phyloP scores from a whole-genome alignment of 1,140 invertebrate genomes.

The Lepidostoma basale region DNA sequence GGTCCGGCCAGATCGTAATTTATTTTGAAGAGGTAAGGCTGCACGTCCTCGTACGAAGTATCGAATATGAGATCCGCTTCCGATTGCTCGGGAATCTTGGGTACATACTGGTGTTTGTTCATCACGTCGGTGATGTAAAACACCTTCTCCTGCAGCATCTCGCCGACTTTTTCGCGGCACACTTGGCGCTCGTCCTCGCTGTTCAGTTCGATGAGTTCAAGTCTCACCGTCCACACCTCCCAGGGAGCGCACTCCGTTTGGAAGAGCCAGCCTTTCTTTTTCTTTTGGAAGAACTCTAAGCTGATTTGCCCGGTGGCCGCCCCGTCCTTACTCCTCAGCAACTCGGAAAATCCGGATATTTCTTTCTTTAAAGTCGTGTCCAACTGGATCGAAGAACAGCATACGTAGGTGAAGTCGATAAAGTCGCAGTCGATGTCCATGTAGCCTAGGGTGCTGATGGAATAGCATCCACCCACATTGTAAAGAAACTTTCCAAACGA shows the following conservation, averaged over 20 bases:
- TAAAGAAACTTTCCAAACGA: slow-evolving; percentile 95
- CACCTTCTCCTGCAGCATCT: slow-evolving; percentile 90
- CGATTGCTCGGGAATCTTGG: slow-evolving; percentile 91
- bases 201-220: slow-evolving; percentile 84
- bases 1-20: slow-evolving; percentile 78
- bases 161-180: slow-evolving; percentile 87
- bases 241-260: slow-evolving; percentile 89
- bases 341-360: slow-evolving; percentile 85
- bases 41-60: slow-evolving; percentile 88
- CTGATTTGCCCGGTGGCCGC: slow-evolving; percentile 84
- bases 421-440: slow-evolving; percentile 97
- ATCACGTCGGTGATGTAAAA: slow-evolving; percentile 93
- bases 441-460: slow-evolving; percentile 92
- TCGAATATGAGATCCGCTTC: slow-evolving; percentile 95
- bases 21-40: slow-evolving; percentile 93
- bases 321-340: slow-evolving; percentile 76
- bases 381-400: slow-evolving; percentile 83
- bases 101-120: slow-evolving; percentile 93
- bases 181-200: slow-evolving; percentile 89
- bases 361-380: slow-evolving; percentile 78
- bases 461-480: slow-evolving; percentile 91
- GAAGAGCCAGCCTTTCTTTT: slow-evolving; percentile 87
- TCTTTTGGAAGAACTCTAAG: slow-evolving; percentile 94
- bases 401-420: slow-evolving; percentile 96
- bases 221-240: slow-evolving; percentile 95